These are phyloP conservation scores for Acanthacorydalis orientalis DNA, from an alignment of 2,888 invertebrate species.

Conservation along the genomic window DNA sequence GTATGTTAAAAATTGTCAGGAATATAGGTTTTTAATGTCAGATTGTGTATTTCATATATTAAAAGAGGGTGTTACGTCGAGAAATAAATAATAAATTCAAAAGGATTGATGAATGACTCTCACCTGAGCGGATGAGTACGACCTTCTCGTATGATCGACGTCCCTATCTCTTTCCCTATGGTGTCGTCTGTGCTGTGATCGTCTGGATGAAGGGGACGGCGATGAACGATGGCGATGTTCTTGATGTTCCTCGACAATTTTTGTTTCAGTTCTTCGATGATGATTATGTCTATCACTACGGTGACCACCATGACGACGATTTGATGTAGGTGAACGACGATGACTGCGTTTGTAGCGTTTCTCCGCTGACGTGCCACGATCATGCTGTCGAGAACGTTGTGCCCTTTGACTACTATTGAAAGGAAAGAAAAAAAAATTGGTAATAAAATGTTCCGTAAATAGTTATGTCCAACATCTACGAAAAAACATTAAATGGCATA, in stretches of 20 bases:
- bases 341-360: conserved; percentile 73
- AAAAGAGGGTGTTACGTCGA: background rate
- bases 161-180: conserved; percentile 31
- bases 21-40: background rate
- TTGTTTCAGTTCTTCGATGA: conserved; percentile 10
- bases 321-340: conserved; percentile 65
- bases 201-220: conserved; percentile 6
- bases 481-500: too few species aligned
- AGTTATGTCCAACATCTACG: background rate
- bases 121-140: conserved; percentile 29
- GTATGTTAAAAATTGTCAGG: background rate
- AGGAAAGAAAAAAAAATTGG: conserved; percentile 13
- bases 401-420: conserved; percentile 36
- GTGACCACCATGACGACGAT: conserved; percentile 42
- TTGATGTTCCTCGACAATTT: too few species aligned
- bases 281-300: conserved; percentile 22
- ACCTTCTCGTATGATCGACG: conserved; percentile 30
- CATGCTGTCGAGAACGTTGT: conserved; percentile 40
- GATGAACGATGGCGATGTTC: too few species aligned
- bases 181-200: conserved; percentile 26
- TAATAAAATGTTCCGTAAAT: background rate
- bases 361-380: conserved; percentile 62
- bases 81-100: background rate
- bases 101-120: conserved; percentile 11
- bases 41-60: background rate